Evolutionary conservation across 2,797 vertebrate genomes (phyloP), one percentile per base, ranked within the genome.

Genomic region (Takifugu ocellatus): DNA sequence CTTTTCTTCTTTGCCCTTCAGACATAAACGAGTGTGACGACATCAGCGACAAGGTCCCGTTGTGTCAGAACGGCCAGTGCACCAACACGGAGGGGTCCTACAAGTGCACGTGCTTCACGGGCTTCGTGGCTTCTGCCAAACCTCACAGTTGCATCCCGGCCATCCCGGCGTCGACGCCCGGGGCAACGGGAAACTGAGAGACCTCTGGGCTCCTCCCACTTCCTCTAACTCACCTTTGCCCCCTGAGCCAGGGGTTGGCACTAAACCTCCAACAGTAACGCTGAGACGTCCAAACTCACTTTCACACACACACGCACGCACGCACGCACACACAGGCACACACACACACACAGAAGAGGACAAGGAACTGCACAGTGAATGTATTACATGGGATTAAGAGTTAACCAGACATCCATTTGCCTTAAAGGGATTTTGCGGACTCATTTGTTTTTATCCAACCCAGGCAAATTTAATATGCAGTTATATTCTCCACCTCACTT

Each of bases 11-110:
- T 42, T 70, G 9, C 51, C 61, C 69, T 59, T 24, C 85, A 98
- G 96, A 98, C 74, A 92, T 98, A 80, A 94, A 97, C 2, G 95
- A 98, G 75, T 98, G 96, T 9, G 92, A 96, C 48, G 94, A 94
- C 82, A 92, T 94, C 86, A 78, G 91, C 15, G 85, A 85, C 87
- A 90, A 90, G 27, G 91, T 91, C 74, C 87, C 90, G 0, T 84
- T 96, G 77, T 98, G 96, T 75, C 88, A 71, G 74, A 93, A 94
- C 0, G 94, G 93, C 51, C 87, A 78, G 70, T 98, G 96, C 2
- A 70, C 88, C 87, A 97, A 98, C 90, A 96, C 92, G 0, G 95
- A 97, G 70, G 96, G 96, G 21, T 97, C 96, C 44, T 97, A 95
- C 84, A 93, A 85, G 84, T 98, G 96, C 90, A 92, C 74, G 43